Percentiles rank a stretch among this genome's conserved stretches.
These are phyloP conservation scores for Augochlorella aurata DNA, from an alignment of 2,888 invertebrate genomes.

Conservation along the genomic window DNA sequence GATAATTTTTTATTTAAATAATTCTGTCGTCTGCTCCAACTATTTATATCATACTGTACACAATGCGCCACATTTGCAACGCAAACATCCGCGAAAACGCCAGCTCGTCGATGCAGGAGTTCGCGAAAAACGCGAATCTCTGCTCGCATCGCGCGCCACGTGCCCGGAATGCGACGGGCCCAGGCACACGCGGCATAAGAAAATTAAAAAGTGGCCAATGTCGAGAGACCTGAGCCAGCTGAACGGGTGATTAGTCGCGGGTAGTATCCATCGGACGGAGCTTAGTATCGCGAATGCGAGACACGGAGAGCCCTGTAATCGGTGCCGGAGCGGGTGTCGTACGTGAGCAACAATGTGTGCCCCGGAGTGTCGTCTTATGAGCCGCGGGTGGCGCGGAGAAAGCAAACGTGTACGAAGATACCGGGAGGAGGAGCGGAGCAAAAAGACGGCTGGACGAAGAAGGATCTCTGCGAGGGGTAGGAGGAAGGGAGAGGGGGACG, in stretches of 20 bases:
- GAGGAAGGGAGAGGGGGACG: not conserved
- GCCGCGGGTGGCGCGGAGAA: not conserved
- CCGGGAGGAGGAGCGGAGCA: not conserved
- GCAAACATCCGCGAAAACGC: too few relatives aligned
- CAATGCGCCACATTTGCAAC: too few relatives aligned
- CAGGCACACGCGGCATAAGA: too few relatives aligned
- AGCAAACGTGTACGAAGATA: slow-evolving; percentile 20
- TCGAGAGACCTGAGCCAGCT: not conserved
- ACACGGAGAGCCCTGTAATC: not conserved
- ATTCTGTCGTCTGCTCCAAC: too few relatives aligned
- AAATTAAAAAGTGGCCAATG: not conserved
- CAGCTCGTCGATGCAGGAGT: too few relatives aligned
- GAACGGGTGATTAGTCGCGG: not conserved
- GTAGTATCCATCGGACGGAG: not conserved
- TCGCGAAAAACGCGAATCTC: not conserved
- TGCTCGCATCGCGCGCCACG: not conserved
- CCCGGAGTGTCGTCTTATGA: slow-evolving; percentile 13
- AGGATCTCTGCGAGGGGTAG: slow-evolving; percentile 1
- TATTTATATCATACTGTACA: too few relatives aligned
- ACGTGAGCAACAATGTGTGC: slow-evolving; percentile 14
- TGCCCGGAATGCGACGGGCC: too few relatives aligned
- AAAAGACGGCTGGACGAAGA: not conserved
- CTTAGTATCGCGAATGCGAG: not conserved
- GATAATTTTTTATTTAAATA: too few relatives aligned
- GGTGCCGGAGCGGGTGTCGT: not conserved